Evolutionary conservation across 2,797 vertebrate genomes (phyloP), one percentile per base, ranked within the genome.

Genomic region (Trachops cirrhosus): DNA sequence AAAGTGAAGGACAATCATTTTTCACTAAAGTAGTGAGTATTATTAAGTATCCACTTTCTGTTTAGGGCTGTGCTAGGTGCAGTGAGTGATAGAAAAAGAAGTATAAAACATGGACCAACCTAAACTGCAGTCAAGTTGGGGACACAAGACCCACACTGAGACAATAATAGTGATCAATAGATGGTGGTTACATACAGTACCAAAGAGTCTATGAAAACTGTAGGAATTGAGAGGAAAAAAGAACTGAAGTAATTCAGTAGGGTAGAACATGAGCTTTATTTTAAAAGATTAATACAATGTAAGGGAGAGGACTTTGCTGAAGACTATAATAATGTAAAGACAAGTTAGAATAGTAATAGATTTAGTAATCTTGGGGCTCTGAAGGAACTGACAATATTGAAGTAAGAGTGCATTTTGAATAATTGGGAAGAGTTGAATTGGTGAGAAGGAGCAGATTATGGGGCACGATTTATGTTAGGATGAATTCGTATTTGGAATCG

Each of bases 401-500:
- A 89, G 41, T 62, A 54, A 62, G 41, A 87, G 46, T 90, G 32
- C 0, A 14, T 52, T 87, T 86, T 59, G 26, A 6, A 9, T 29
- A 37, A 41, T 82, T 59, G 39, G 18, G 82, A 80, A 24, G 18
- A 12, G 9, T 70, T 68, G 71, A n/a, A 12, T 74, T 95, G 78
- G 19, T 82, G 37, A 88, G 44, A 59, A 86, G 8, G 21, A 86
- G 32, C 41, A 62, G 32, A 39, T 44, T 84, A 32, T 59, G 83
- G 70, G 39, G 18, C 71, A 26, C 52, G 32, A 54, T 89, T 95
- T 64, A 59, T 26, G 32, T 86, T 16, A 73, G 59, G 41, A 44
- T 73, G 34, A 88, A 39, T 96, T 90, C 94, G 15, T 85, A 16
- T 86, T 85, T 94, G 86, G 18, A 96, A 62, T 91, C 41, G 2